A percentile compares a stretch with the other conserved stretches of the same genome.
phyloP scores from a whole-genome alignment of 2,797 vertebrate species.

The Parauchenoglanis ngamensis region DNA sequence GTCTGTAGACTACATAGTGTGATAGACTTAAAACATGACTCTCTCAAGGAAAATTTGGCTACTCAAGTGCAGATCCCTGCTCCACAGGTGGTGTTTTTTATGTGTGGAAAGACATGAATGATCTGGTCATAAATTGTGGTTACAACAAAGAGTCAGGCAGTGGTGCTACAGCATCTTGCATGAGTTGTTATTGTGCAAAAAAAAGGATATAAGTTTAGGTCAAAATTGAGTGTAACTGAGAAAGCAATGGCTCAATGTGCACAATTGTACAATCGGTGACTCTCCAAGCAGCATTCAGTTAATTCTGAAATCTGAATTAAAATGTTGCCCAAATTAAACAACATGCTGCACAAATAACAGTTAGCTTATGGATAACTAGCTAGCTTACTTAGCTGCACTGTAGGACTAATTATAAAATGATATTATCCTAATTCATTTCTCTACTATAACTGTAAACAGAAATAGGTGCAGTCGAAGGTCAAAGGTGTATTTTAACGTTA shows the following conservation, averaged over 20 bases:
- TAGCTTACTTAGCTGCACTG: neutral
- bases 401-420: neutral
- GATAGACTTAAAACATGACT: neutral
- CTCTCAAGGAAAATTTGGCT: neutral
- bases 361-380: neutral
- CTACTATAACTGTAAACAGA: neutral
- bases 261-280: neutral
- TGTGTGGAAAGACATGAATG: neutral
- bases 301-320: neutral
- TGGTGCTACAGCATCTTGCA: neutral
- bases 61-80: neutral
- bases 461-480: neutral
- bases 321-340: neutral
- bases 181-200: neutral
- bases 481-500: neutral
- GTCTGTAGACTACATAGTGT: neutral
- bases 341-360: neutral
- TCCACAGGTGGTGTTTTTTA: neutral
- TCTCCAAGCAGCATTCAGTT: neutral
- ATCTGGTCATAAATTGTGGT: neutral
- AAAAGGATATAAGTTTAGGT: neutral
- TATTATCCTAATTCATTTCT: neutral
- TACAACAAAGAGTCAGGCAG: neutral
- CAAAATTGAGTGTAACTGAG: neutral
- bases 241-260: neutral